Evolutionary conservation across 2,888 invertebrate genomes (phyloP).

Genomic region (Taenaris catops): DNA sequence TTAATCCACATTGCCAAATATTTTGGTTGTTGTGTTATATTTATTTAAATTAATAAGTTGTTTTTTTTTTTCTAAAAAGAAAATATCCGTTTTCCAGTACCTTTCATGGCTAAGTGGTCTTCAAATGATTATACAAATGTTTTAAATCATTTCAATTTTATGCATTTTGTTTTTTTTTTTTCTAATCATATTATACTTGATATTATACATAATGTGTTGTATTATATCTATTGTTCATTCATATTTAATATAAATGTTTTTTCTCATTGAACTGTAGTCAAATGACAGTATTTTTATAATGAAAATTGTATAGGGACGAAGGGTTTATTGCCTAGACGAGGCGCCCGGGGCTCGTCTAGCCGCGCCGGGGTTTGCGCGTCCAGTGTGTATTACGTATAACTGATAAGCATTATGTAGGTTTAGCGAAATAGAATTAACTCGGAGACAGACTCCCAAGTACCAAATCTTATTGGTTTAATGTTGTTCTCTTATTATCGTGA

Average conservation of each 20-base stretch:
- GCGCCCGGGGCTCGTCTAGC: constrained; percentile 22
- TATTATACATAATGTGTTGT: constrained; percentile 69
- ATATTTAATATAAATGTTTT: constrained; percentile 62
- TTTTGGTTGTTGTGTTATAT: constrained; percentile 77
- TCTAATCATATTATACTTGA: constrained; percentile 78
- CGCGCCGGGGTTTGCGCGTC: constrained; percentile 23
- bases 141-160: constrained; percentile 74
- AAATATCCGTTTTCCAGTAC: constrained; percentile 73
- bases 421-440: constrained; percentile 76
- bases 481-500: constrained; percentile 78
- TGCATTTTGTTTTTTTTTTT: constrained; percentile 78
- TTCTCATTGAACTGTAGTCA: constrained; percentile 79
- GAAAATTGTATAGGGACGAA: constrained; percentile 74
- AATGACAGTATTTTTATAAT: constrained; percentile 81
- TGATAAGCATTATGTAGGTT: constrained; percentile 81
- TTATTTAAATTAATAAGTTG: constrained; percentile 53
- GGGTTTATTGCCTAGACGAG: constrained; percentile 58
- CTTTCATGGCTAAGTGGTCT: constrained; percentile 69
- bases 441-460: constrained; percentile 70
- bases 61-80: constrained; percentile 38
- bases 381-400: constrained; percentile 63
- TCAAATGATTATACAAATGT: constrained; percentile 71
- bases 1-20: constrained; percentile 75
- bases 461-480: constrained; percentile 77
- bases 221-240: constrained; percentile 70